Evolutionary conservation across 2,888 invertebrate genomes (phyloP).

Genomic region (Catocala fraxini): DNA sequence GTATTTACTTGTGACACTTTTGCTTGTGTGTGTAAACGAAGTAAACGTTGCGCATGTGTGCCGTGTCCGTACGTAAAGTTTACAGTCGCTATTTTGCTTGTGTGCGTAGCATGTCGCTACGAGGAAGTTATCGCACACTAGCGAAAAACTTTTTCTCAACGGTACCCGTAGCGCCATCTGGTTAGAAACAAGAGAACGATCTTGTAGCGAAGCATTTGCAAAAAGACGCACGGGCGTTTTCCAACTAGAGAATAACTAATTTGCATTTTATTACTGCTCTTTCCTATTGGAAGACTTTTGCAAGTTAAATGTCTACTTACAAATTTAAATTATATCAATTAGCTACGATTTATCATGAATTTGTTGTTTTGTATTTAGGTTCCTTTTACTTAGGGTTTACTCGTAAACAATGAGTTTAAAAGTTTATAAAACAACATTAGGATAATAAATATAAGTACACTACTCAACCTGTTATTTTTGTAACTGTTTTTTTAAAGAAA

Average conservation of each 20-base stretch:
- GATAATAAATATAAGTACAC: too few species aligned
- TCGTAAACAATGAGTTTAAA: too few species aligned
- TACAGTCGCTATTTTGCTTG: slow-evolving; percentile 39
- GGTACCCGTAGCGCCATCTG: slow-evolving; percentile 79
- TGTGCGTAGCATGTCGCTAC: slow-evolving; percentile 57
- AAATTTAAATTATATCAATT: too few species aligned
- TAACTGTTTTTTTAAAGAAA: too few species aligned
- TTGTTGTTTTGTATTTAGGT: too few species aligned
- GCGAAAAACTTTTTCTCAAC: slow-evolving; percentile 63
- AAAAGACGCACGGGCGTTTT: slow-evolving; percentile 61
- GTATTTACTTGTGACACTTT: slow-evolving; percentile 44
- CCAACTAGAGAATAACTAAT: slow-evolving; percentile 24
- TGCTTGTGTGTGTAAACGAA: slow-evolving; percentile 44
- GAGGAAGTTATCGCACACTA: slow-evolving; percentile 62
- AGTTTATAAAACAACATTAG: too few species aligned
- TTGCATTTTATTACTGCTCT: not conserved
- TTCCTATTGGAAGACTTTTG: slow-evolving; percentile 9
- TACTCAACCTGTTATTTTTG: too few species aligned
- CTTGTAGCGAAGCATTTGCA: slow-evolving; percentile 55
- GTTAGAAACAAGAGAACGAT: slow-evolving; percentile 57
- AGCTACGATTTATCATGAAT: too few species aligned
- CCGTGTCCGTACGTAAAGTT: slow-evolving; percentile 50
- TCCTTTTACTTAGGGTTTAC: too few species aligned
- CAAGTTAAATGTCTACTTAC: not conserved
- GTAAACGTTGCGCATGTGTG: slow-evolving; percentile 54